These are phyloP conservation scores for Mola mola DNA, from an alignment of 2,113 vertebrate genomes.

Conservation along the genomic window DNA sequence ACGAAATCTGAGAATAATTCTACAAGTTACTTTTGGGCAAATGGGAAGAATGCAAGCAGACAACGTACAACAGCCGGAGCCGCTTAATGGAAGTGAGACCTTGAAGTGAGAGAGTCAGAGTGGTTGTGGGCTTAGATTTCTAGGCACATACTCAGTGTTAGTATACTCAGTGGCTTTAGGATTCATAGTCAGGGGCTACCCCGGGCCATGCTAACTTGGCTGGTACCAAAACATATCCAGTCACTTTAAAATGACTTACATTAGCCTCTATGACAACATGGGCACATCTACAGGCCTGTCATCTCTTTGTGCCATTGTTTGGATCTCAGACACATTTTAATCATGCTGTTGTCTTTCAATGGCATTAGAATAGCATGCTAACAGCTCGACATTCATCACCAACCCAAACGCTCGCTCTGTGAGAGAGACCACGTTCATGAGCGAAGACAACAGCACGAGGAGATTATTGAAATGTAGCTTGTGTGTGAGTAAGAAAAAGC, in stretches of 20 bases:
- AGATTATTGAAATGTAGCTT: no score
- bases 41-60: not conserved
- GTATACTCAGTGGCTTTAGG: constrained; percentile 33
- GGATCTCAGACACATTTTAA: constrained; percentile 33
- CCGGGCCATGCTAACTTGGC: constrained; percentile 1
- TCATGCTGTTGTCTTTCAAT: no score
- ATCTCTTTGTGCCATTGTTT: constrained; percentile 1
- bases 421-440: no score
- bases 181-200: constrained; percentile 36
- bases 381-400: no score
- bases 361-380: no score
- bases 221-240: constrained; percentile 14
- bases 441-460: no score
- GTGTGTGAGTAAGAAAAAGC: no score
- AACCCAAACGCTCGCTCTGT: no score
- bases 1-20: not conserved
- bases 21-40: not conserved
- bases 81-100: constrained; percentile 13
- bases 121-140: constrained; percentile 35
- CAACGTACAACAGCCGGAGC: not conserved
- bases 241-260: constrained; percentile 26
- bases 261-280: constrained; percentile 1
- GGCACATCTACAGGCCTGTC: not conserved
- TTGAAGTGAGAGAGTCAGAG: not conserved
- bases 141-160: constrained; percentile 28